phyloP scores from a whole-genome alignment of 2,888 invertebrate species.

The Drosophila lacicola region DNA sequence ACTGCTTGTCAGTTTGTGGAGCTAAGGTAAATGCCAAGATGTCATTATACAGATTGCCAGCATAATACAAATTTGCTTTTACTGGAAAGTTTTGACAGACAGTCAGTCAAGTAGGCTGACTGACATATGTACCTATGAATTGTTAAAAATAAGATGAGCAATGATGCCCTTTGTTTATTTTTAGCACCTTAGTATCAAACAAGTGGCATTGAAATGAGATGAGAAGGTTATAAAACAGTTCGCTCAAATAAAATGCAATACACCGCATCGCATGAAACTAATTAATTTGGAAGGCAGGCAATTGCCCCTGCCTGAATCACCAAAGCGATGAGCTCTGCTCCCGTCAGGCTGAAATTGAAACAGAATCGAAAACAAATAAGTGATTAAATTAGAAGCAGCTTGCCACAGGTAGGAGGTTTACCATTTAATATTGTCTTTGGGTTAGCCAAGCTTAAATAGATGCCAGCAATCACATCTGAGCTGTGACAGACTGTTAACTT shows the following conservation, averaged over 20 bases:
- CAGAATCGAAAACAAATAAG: constrained; percentile 40
- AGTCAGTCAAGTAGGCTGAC: neutral
- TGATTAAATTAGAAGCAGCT: constrained; percentile 49
- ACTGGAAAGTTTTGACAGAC: constrained; percentile 1
- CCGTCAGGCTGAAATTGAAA: constrained; percentile 15
- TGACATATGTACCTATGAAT: neutral
- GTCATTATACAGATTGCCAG: constrained; percentile 33
- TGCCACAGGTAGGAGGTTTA: constrained; percentile 37
- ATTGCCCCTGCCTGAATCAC: constrained; percentile 11
- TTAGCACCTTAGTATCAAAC: no score
- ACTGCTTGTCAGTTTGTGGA: neutral
- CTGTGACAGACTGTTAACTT: constrained; percentile 42
- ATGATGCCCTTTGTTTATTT: no score
- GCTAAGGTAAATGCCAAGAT: constrained; percentile 17
- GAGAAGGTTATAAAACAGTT: no score
- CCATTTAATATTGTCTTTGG: constrained; percentile 39
- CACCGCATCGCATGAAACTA: constrained; percentile 27
- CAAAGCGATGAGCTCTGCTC: constrained; percentile 1
- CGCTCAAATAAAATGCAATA: neutral
- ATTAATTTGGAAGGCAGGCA: constrained; percentile 47
- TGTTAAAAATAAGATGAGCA: no score
- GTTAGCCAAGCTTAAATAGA: constrained; percentile 47
- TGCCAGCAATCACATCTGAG: constrained; percentile 37
- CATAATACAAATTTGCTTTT: constrained; percentile 25
- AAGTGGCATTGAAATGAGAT: no score